Evolutionary conservation across 2,797 vertebrate species (phyloP).

Genomic region (Sebastes vulpes): DNA sequence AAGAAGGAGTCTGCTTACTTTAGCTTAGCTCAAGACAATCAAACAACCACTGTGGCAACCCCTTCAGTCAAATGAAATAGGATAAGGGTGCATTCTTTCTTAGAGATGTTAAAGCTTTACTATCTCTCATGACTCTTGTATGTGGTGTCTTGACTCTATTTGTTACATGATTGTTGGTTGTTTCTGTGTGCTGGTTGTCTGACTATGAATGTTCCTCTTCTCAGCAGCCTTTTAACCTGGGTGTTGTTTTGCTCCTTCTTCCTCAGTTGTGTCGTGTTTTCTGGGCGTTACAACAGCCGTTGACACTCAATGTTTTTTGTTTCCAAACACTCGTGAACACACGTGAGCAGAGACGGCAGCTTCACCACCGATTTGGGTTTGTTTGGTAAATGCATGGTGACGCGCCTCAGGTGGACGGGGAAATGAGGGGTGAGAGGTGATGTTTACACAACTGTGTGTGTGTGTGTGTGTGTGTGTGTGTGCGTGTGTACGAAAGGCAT

Average conservation of each 20-base stretch:
- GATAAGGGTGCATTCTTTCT: too few relatives aligned
- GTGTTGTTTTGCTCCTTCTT: background rate
- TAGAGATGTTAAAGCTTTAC: too few relatives aligned
- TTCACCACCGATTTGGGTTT: slow-evolving; percentile 1
- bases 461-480: background rate
- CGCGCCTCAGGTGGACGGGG: slow-evolving; percentile 34
- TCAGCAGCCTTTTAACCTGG: background rate
- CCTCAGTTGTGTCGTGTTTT: background rate
- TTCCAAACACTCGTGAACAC: slow-evolving; percentile 10
- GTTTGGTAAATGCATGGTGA: slow-evolving; percentile 24
- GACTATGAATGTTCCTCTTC: background rate
- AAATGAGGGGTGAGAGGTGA: slow-evolving; percentile 32
- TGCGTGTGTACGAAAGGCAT: background rate
- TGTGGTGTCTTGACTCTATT: background rate
- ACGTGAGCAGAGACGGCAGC: background rate
- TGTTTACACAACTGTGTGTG: slow-evolving; percentile 16
- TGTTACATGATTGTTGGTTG: background rate
- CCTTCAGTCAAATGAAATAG: too few relatives aligned
- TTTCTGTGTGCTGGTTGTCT: too few relatives aligned
- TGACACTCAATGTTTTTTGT: background rate
- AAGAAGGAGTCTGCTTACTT: background rate
- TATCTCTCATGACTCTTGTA: background rate
- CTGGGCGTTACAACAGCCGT: background rate
- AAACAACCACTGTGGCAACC: background rate
- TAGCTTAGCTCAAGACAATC: background rate